Evolutionary conservation across 2,113 vertebrate species (phyloP).

Genomic region (Serinus canaria): DNA sequence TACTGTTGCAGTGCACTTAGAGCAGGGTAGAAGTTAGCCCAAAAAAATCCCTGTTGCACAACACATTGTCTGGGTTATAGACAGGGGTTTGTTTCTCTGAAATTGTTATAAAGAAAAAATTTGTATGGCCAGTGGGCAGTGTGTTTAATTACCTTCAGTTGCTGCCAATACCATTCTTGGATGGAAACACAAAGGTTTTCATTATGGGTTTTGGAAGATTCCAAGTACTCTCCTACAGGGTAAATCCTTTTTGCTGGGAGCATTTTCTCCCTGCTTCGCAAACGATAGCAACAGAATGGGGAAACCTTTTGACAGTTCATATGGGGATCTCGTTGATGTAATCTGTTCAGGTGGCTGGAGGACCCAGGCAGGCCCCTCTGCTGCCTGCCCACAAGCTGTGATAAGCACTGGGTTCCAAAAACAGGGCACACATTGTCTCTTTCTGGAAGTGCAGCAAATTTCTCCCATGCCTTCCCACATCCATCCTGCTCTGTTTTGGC

Average conservation of each 20-base stretch:
- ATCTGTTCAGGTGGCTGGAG: neutral
- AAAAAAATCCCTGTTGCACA: neutral
- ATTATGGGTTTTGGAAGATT: constrained; percentile 23
- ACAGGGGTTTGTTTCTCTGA: neutral
- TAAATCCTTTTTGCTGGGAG: constrained; percentile 7
- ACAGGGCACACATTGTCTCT: neutral
- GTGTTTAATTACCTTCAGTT: constrained; percentile 38
- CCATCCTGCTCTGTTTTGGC: constrained; percentile 9
- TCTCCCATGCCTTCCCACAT: constrained; percentile 30
- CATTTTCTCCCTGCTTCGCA: neutral
- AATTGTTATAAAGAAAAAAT: constrained; percentile 26
- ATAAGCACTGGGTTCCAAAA: neutral
- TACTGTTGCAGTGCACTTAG: neutral
- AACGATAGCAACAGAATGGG: neutral
- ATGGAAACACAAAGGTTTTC: constrained; percentile 29
- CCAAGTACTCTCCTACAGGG: neutral
- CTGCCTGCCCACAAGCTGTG: neutral
- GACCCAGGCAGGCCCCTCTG: neutral
- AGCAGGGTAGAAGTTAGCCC: constrained; percentile 6
- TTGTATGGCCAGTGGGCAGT: constrained; percentile 5
- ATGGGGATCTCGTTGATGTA: neutral
- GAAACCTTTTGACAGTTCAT: neutral
- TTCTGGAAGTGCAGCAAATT: constrained; percentile 29
- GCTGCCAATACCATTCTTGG: constrained; percentile 28
- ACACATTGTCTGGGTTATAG: neutral